A percentile compares a stretch with the other conserved stretches of the same genome.
Conservation (phyloP, 2,888 invertebrate genomes). For the Ectropis crepuscularia region DNA sequence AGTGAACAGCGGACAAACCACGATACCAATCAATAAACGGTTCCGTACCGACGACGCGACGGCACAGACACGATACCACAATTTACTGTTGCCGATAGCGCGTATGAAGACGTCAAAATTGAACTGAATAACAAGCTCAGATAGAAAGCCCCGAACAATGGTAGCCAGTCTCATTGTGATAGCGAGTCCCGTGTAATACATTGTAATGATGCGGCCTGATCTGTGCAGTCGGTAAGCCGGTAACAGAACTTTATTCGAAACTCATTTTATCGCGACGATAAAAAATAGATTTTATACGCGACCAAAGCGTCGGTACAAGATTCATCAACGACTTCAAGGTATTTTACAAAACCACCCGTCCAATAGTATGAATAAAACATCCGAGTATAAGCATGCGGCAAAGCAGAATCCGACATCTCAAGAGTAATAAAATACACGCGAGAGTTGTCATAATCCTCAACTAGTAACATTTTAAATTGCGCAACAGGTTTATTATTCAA, state of each 20-base stretch:
- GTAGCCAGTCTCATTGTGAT: conserved; percentile 71
- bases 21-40: conserved; percentile 85
- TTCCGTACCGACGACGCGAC: conserved; percentile 82
- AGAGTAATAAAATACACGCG: conserved; percentile 58
- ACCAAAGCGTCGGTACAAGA: conserved; percentile 34
- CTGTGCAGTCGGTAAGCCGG: conserved; percentile 41
- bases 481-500: conserved; percentile 71
- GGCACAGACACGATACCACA: conserved; percentile 81
- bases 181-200: conserved; percentile 59
- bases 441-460: conserved; percentile 58
- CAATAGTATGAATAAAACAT: conserved; percentile 60
- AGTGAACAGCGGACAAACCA: conserved; percentile 84
- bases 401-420: conserved; percentile 51
- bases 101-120: conserved; percentile 80
- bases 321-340: conserved; percentile 36
- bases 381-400: conserved; percentile 48
- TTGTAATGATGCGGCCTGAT: conserved; percentile 54
- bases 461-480: conserved; percentile 62
- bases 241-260: conserved; percentile 25
- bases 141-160: conserved; percentile 74
- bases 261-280: conserved; percentile 25
- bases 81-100: conserved; percentile 79
- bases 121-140: conserved; percentile 68
- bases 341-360: conserved; percentile 54
- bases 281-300: conserved; percentile 34